phyloP scores from a whole-genome alignment of 2,888 invertebrate genomes.

The Argyresthia albistria region DNA sequence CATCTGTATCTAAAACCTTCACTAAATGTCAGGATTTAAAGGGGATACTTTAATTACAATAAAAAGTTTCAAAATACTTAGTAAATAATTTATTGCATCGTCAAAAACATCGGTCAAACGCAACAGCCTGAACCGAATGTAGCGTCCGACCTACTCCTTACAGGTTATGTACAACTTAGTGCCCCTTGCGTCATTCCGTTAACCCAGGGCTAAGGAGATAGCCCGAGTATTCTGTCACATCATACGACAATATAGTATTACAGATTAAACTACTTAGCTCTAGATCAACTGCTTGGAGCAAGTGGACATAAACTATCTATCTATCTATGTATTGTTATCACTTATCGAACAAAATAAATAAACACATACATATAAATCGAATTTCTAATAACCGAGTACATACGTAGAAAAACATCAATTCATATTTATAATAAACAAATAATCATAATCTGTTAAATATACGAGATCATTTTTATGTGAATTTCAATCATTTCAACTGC shows the following conservation, averaged over 20 bases:
- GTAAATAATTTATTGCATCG: slow-evolving; percentile 65
- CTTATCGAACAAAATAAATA: slow-evolving; percentile 34
- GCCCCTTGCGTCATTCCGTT: too few relatives aligned
- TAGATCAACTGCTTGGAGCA: too few relatives aligned
- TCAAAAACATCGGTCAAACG: slow-evolving; percentile 22
- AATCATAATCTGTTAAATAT: slow-evolving; percentile 25
- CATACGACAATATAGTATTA: too few relatives aligned
- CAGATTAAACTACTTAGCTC: too few relatives aligned
- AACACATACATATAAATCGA: slow-evolving; percentile 60
- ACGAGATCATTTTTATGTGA: slow-evolving; percentile 63
- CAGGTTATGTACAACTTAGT: too few relatives aligned
- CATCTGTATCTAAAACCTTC: too few relatives aligned
- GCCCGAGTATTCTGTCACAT: too few relatives aligned
- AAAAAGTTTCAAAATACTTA: slow-evolving; percentile 33
- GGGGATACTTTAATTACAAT: slow-evolving; percentile 15
- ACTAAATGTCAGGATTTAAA: too few relatives aligned
- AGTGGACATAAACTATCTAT: background rate
- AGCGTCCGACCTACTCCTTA: too few relatives aligned
- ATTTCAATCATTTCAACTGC: slow-evolving; percentile 17
- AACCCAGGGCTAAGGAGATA: too few relatives aligned
- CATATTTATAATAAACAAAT: slow-evolving; percentile 15
- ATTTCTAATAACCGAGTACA: slow-evolving; percentile 43
- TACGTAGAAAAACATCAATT: slow-evolving; percentile 12
- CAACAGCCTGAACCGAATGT: too few relatives aligned
- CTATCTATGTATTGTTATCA: background rate